Percentiles rank a stretch among this genome's conserved stretches.
Evolutionary conservation across 2,113 vertebrate species (phyloP).

Genomic region (Cepphus grylle): DNA sequence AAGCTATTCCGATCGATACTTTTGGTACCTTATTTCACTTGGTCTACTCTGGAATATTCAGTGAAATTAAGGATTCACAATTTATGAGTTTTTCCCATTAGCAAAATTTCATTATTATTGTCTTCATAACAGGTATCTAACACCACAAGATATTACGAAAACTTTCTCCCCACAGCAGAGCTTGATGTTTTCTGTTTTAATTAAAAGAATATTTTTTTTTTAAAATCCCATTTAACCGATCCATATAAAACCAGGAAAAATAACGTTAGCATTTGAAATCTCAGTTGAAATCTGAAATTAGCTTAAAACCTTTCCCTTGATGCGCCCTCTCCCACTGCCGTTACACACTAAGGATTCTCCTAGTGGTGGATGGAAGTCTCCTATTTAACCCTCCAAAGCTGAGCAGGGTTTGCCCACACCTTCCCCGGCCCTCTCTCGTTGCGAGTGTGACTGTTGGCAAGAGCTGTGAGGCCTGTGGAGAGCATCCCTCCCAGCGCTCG

Average conservation of each 20-base stretch:
- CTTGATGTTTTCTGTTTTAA: not conserved
- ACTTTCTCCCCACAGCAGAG: not conserved
- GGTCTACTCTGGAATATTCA: not conserved
- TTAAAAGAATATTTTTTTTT: not conserved
- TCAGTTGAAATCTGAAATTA: not conserved
- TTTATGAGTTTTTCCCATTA: not conserved
- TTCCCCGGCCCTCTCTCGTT: not conserved
- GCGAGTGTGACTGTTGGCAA: not conserved
- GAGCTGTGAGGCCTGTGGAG: not conserved
- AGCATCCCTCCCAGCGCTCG: accelerated
- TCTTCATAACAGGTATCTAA: not conserved
- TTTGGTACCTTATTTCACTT: not conserved
- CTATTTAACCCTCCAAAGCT: not conserved
- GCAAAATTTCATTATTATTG: not conserved
- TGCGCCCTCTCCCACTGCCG: not conserved
- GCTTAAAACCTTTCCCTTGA: not conserved
- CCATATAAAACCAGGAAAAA: not conserved
- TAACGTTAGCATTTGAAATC: not conserved
- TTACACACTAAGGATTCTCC: not conserved
- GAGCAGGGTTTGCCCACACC: not conserved
- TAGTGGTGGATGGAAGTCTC: not conserved
- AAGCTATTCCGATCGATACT: not conserved
- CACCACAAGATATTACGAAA: not conserved
- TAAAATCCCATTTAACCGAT: not conserved
- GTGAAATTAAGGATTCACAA: not conserved